Percentiles rank a stretch among this genome's conserved stretches.
phyloP scores from a whole-genome alignment of 2,797 vertebrate species.

The Acropternis orthonyx region DNA sequence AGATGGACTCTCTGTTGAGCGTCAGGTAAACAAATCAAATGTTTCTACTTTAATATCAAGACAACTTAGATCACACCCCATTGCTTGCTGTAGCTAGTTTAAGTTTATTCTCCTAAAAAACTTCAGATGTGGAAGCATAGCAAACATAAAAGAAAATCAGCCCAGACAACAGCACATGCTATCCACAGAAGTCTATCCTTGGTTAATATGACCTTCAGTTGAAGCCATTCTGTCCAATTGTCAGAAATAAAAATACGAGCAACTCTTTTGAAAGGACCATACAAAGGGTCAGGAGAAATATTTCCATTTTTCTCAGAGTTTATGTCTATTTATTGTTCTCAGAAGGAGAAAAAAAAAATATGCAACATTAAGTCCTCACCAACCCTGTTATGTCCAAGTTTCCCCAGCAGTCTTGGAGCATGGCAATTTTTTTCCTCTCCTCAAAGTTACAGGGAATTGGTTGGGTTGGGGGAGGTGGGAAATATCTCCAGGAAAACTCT shows the following conservation, averaged over 20 bases:
- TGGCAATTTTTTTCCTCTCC: background rate
- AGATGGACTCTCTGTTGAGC: background rate
- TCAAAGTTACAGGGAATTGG: background rate
- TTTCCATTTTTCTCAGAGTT: background rate
- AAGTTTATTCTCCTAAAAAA: background rate
- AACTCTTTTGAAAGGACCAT: background rate
- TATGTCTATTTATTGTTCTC: background rate
- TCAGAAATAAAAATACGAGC: background rate
- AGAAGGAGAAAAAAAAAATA: background rate
- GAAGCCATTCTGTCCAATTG: background rate
- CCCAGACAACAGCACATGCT: background rate
- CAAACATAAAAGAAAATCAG: background rate
- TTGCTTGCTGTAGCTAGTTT: background rate
- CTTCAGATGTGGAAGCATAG: background rate
- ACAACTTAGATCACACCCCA: background rate
- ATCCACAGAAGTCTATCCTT: background rate
- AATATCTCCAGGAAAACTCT: background rate
- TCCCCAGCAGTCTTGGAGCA: background rate
- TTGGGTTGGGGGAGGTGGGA: background rate
- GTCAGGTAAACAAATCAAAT: background rate
- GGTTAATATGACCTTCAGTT: background rate
- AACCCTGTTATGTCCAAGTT: rapidly evolving
- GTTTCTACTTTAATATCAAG: background rate
- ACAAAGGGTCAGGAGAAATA: background rate
- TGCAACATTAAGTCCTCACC: background rate